Evolutionary conservation across 1,140 invertebrate species (phyloP).

Genomic region (Mamestra configurata): DNA sequence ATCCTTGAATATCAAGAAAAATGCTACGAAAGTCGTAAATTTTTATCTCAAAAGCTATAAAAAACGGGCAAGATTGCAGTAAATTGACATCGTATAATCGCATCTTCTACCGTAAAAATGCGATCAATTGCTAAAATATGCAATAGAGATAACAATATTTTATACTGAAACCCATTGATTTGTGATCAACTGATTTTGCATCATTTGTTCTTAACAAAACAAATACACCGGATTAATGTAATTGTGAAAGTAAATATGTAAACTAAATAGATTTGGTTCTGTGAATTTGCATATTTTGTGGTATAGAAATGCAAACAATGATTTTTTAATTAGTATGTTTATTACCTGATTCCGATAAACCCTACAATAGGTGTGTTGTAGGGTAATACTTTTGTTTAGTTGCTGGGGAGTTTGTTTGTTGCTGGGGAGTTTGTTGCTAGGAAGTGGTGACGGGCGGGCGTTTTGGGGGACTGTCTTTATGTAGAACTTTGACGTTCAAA

Average conservation of each 20-base stretch:
- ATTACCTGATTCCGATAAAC: too few relatives aligned
- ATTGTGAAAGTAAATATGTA: neutral
- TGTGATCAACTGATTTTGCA: neutral
- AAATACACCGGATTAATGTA: neutral
- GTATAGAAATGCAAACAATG: neutral
- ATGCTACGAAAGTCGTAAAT: constrained; percentile 40
- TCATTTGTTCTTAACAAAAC: neutral
- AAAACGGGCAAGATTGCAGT: constrained; percentile 48
- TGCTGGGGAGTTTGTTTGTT: too few relatives aligned
- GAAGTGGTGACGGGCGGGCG: too few relatives aligned
- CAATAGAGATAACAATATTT: constrained; percentile 44
- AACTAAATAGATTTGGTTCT: neutral
- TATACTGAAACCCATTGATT: constrained; percentile 15
- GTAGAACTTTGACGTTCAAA: too few relatives aligned
- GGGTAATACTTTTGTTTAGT: too few relatives aligned
- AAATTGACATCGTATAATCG: constrained; percentile 53
- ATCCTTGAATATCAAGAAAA: constrained; percentile 46
- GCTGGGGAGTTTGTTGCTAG: too few relatives aligned
- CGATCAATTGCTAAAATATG: constrained; percentile 50
- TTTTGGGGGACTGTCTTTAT: too few relatives aligned
- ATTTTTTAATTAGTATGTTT: too few relatives aligned
- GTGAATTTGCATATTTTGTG: neutral
- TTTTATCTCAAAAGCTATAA: constrained; percentile 49
- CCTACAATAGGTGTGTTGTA: too few relatives aligned
- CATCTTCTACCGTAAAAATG: constrained; percentile 44